Evolutionary conservation across 2,113 vertebrate species (phyloP), one percentile per base, ranked within the genome.

Genomic region (Leucopternis melanops): DNA sequence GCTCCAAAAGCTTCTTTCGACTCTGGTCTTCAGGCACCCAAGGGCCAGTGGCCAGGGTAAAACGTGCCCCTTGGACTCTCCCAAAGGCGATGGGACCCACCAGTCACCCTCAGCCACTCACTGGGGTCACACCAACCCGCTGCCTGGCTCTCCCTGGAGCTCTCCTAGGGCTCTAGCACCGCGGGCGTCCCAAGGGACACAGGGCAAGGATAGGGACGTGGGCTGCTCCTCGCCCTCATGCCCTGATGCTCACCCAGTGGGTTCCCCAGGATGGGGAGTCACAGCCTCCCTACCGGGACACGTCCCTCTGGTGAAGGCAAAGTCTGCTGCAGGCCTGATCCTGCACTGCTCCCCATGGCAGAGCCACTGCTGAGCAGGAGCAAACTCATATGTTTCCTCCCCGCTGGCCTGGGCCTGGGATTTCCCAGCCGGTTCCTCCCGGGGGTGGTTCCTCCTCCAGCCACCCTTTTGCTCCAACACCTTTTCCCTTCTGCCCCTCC

Each of bases 1-100:
- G 71, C 81, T 40, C 25, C n/a, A 34, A 80, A 78, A 91, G 55
- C 13, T 42, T 81, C 81, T 31, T 11, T 49, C 9, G 2, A 23
- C 31, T 22, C 63, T 26, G 22, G 32, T 32, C 70, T 31, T 81
- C 70, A 71, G 57, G 26, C 0, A 0, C 16, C 26, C 0, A 1
- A 58, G 81, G 59, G 34, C 58, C 74, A 32, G 1, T 12, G 21
- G 40, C 40, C 73, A 77, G 29, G 38, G 32, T 49, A 15, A 36
- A 72, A 65, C 0, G 0, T 23, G 38, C 1, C 47, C 63, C 69
- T 40, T 75, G 71, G n/a, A 78, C 44, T 77, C 32, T 27, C 86
- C 80, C 63, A 71, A 84, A 88, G 69, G 58, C 17, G 42, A 87
- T 15, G 36, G 70, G 47, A 85, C 69, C 52, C 65, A 40, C 27